Base-by-base conservation (phyloP, 2,888 invertebrate species). In the Bembecia ichneumoniformis region DNA sequence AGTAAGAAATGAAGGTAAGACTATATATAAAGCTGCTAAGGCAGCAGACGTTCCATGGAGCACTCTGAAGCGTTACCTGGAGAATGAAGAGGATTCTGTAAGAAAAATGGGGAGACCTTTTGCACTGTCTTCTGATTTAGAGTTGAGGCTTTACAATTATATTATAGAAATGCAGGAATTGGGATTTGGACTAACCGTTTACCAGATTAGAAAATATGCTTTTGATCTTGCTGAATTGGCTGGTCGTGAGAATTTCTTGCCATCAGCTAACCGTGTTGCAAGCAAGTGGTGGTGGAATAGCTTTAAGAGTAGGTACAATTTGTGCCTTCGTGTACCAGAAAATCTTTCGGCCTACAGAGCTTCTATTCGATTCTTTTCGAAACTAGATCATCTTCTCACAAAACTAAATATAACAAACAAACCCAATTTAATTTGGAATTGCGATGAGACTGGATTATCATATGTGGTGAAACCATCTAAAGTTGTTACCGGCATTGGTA, bases 161-260 rank as follows among this genome's bases (percentile, higher is more conserved):
- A 10, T 35, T 7, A 10, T 46, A 7, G 46, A 46, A 9, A 28
- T 17, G 46, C 20, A 46, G 34, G 46, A 46, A 46, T 13, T 46
- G 7, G 28, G 46, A 28, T 46, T 46, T 28, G 46, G 46, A 20
- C 13, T 46, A 3, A 46, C 46, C 3, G 46, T 46, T 17, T 20
- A n/a, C 4, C 46, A 46, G 34, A 46, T 46, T 46, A 17, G 46
- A 46, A 46, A 46, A 20, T n/a, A 3, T 46, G 46, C 46, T 9
- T 46, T 28, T 20, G 28, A 46, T 46, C 28, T 46, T 7, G 28
- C 46, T 46, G 13, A 46, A 46, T 3, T 34, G 13, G 16, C 20
- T 17, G 28, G 46, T 7, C 46, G 46, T n/a, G 46, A 46, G 13
- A 46, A 46, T 34, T 17, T 46, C n/a, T 46, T 46, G 4, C 10